phyloP scores from a whole-genome alignment of 2,113 vertebrate genomes.

The Brachypodius melanocephalos region DNA sequence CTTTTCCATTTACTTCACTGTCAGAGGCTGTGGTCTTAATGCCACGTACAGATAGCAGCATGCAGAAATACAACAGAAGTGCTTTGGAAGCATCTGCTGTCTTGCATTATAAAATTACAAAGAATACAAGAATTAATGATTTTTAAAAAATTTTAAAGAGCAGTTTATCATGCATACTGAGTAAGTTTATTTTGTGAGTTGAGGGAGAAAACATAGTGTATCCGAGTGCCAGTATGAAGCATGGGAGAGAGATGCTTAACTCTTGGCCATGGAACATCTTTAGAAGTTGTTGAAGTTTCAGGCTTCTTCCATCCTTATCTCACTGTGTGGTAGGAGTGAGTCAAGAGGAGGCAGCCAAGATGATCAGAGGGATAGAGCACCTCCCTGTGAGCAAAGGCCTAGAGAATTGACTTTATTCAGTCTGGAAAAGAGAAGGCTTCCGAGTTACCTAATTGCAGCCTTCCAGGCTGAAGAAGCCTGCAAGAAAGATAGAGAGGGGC shows the following conservation, averaged over 20 bases:
- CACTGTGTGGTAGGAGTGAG: not conserved
- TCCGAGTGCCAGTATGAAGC: not conserved
- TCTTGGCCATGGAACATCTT: not conserved
- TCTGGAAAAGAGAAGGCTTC: not conserved
- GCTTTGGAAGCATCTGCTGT: not conserved
- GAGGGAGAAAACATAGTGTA: not conserved
- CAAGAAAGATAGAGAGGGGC: not conserved
- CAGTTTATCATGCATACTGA: not conserved
- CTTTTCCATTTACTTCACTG: not conserved
- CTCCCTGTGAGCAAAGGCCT: not conserved
- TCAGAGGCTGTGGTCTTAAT: not conserved
- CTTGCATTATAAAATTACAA: not conserved
- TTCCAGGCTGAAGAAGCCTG: not conserved
- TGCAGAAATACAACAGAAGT: not conserved
- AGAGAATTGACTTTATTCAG: not conserved
- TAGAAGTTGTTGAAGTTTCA: not conserved
- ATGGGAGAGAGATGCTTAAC: not conserved
- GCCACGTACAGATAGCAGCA: rapidly evolving
- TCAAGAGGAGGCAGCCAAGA: not conserved
- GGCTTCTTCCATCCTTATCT: not conserved
- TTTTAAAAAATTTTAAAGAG: not conserved
- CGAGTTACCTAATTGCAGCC: not conserved
- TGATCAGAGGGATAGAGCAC: not conserved
- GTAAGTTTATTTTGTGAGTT: not conserved
- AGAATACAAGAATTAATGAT: not conserved